Base-by-base conservation (phyloP, 2,113 vertebrate species). In the Choloepus hoffmanni region DNA sequence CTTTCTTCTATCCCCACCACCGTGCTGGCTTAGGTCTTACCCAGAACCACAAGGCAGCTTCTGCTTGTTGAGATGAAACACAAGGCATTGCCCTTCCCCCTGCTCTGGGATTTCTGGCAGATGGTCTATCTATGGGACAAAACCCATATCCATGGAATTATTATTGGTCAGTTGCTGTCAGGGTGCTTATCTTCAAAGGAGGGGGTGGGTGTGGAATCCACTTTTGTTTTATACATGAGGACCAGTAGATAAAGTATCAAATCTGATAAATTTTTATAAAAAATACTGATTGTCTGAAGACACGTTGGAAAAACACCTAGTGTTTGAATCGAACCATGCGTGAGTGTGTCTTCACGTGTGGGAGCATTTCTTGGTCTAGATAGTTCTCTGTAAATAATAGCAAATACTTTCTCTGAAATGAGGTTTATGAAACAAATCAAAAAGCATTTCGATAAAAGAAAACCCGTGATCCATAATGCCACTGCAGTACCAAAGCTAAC, bases 381-480 rank as follows among this genome's bases (percentile, higher is more conserved):
- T 84, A 60, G 48, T 78, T 90, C 15, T 63, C 23, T 63, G 5
- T 50, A 77, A 88, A 70, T 79, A 24, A 33, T 65, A 72, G 26
- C 13, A 72, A 76, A 45, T 13, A 48, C 18, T 73, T 67, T 88
- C 21, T n/a, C 24, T 85, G 53, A 90, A 45, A 89, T 65, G 14
- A 91, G 8, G 70, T 48, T 8, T 45, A 62, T 78, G 21, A 76
- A 67, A 23, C 45, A 90, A 90, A 76, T 45, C 83, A 30, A 86
- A 85, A 88, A 65, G 1, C 3, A 70, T 84, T 85, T 93, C 92
- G 33, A 16, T 82, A 90, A 87, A 65, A 83, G 48, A 78, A 58
- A 70, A 24, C 53, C 72, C 13, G 58, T 0, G 55, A 55, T 1
- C n/a, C 10, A 21, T 50, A 92, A 65, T 84, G 40, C n/a, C 72